Base-by-base conservation (phyloP, 2,888 invertebrate species). In the Melieria picta region DNA sequence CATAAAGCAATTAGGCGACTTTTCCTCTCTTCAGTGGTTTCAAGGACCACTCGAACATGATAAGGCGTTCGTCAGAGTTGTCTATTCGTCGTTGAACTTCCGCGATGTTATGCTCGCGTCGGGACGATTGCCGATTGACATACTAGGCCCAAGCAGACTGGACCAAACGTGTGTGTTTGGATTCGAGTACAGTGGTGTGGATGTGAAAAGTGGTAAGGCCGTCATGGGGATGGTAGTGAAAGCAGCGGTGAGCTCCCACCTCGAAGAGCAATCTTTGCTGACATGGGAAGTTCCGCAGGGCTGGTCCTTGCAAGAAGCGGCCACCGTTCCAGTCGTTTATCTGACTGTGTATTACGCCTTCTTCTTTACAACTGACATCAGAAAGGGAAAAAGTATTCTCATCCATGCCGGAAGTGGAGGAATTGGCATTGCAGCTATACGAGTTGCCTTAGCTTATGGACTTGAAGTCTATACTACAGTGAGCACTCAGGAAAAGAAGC, bases 91-190 rank as follows among this genome's bases (percentile, higher is more conserved):
- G 0, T 85, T 97, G 16, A 98, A 97, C 88, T 97, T 97, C 90
- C 92, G 94, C 81, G 97, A 97, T 84, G 89, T 98, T 1, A 97
- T 97, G 97, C 88, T 94, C 1, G 94, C 96, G 0, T 94, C 94
- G 1, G 97, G 96, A 4, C 94, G 94, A 82, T 90, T 97, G 1
- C 91, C 93, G 5, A 90, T 91, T 0, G 96, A 96, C 83, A 91
- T 93, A 3, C 90, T 94, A 0, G 92, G 92, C 0, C 89, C 89
- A 63, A 88, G 89, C 0, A 87, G 91, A 46, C 80, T 89, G 46
- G 85, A 88, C 1, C 90, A 93, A 77, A 91, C 91, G 74, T 89
- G 89, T 77, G 88, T 91, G 0, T 88, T 90, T 77, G 93, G 93
- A 0, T 89, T 92, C 74, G 93, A 93, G 78, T 89, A 89, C 77